Base-by-base conservation (phyloP, 53 echinoderm and acorn worm species). In the Astropecten irregularis region DNA sequence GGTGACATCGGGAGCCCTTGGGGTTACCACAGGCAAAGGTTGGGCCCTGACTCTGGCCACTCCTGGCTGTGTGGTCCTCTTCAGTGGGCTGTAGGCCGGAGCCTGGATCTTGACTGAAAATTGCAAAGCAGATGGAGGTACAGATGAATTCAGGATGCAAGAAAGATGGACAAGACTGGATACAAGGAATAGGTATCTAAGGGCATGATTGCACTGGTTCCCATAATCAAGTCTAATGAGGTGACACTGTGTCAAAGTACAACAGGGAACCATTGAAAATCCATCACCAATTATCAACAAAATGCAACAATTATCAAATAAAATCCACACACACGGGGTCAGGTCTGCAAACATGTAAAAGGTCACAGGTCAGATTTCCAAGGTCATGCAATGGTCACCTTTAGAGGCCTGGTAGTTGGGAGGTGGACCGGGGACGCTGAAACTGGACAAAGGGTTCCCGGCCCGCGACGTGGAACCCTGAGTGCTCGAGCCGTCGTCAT, bases 391-490 rank as follows among this genome's bases (percentile, higher is more conserved):
- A 55, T 44, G 20, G 15, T 70, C 71, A 84, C 70, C 84, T 60
- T 53, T 69, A 16, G 84, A 84, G 39, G 74, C 85, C 69, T 94
- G 79, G 85, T 95, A 95, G 83, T 95, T 92, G 25, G 99, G 92
- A 40, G 99, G 99, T 49, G 99, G 99, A 30, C 92, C 99, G 8
- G 99, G 99, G 62, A 99, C 99, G 50, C 92, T 95, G 56, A 99
- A 99, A 88, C 99, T 99, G 10, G 94, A 92, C 54, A 99, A 82
- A 51, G 90, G 92, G 83, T 88, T 92, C 67, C 81, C 68, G 13
- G 76, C 88, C 20, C 88, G 74, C 10, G 85, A 82, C 11, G 86
- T 83, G 32, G 91, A 88, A 40, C 86, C 82, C 55, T 85, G 85
- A 23, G 93, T 91, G 28, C 87, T 88, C 25, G 85, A 83, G 48